Conservation (phyloP, 2,797 vertebrate species). For the Aselliscus stoliczkanus region DNA sequence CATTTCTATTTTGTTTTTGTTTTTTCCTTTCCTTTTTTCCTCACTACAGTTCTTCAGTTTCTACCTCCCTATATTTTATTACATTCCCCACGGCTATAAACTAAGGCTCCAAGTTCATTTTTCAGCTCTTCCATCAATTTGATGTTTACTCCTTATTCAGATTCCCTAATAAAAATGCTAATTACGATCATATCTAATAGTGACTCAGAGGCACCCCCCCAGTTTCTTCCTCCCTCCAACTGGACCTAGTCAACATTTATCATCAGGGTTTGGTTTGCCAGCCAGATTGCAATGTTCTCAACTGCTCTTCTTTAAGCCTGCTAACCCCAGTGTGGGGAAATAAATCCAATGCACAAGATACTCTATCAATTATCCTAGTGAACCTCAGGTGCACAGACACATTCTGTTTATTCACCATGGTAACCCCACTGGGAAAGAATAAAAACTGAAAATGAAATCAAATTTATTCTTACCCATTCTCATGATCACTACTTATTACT, state of each 20-base stretch:
- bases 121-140: slow-evolving; percentile 65
- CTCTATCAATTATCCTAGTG: not conserved
- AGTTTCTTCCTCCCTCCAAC: slow-evolving; percentile 19
- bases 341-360: slow-evolving; percentile 30
- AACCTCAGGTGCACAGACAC: not conserved
- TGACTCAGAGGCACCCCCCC: slow-evolving; percentile 5
- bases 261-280: slow-evolving; percentile 33
- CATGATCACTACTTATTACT: slow-evolving; percentile 14
- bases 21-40: not conserved
- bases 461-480: slow-evolving; percentile 22
- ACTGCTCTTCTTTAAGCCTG: not conserved
- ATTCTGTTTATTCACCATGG: slow-evolving; percentile 18
- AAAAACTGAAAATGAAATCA: not conserved
- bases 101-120: slow-evolving; percentile 39
- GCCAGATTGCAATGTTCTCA: slow-evolving; percentile 26
- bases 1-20: not conserved
- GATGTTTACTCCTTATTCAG: slow-evolving; percentile 59
- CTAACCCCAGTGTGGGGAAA: slow-evolving; percentile 44
- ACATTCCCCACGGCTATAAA: slow-evolving; percentile 24
- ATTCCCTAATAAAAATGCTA: slow-evolving; percentile 70
- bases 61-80: slow-evolving; percentile 27
- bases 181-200: slow-evolving; percentile 55
- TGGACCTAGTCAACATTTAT: slow-evolving; percentile 34
- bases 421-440: not conserved
- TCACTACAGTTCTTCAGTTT: slow-evolving; percentile 11